Evolutionary conservation across 2,113 vertebrate species (phyloP).

Genomic region (Oriolus oriolus): DNA sequence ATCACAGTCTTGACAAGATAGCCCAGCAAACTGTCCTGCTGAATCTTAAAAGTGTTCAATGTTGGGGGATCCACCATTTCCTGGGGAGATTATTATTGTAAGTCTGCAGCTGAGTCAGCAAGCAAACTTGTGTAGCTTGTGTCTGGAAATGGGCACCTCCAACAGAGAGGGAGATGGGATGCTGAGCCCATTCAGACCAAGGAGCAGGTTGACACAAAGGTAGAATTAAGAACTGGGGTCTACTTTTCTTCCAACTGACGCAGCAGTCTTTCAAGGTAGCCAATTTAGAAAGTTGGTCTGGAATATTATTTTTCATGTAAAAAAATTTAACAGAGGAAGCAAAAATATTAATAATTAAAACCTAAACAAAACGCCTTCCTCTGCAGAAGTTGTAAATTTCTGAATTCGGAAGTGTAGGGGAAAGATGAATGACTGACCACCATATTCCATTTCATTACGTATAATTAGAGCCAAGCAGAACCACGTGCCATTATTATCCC

Average conservation of each 20-base stretch:
- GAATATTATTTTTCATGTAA: neutral
- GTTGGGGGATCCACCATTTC: neutral
- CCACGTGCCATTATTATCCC: neutral
- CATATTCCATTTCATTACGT: neutral
- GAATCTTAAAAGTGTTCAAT: neutral
- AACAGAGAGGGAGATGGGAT: neutral
- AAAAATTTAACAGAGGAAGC: neutral
- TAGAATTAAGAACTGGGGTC: neutral
- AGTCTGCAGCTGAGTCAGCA: neutral
- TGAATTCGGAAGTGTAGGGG: neutral
- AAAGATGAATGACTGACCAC: neutral
- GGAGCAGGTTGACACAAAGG: rapidly evolving
- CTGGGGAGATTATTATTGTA: neutral
- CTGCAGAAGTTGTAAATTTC: neutral
- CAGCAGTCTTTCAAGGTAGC: neutral
- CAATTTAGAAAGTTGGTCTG: neutral
- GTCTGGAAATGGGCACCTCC: neutral
- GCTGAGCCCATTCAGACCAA: neutral
- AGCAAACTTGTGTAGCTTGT: neutral
- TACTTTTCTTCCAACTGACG: neutral
- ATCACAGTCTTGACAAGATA: neutral
- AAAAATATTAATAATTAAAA: neutral
- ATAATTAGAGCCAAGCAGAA: neutral
- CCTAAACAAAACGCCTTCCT: neutral
- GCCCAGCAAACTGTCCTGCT: neutral